These are phyloP conservation scores for Papilio gigon DNA, from an alignment of 2,888 invertebrate species.

Conservation along the genomic window DNA sequence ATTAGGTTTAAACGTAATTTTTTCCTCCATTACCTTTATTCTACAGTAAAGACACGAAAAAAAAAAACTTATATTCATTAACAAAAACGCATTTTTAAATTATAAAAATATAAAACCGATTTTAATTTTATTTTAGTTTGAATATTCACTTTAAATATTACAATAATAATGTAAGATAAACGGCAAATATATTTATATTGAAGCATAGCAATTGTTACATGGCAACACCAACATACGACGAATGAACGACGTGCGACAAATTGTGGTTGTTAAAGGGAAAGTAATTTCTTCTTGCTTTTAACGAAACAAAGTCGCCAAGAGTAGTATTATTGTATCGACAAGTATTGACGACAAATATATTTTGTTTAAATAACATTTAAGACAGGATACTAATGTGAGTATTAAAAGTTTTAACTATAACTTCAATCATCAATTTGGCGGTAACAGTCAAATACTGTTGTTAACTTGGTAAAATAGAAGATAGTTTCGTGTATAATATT, in stretches of 20 bases:
- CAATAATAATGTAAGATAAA: no score
- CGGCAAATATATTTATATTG: background rate
- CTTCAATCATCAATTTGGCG: constrained; percentile 26
- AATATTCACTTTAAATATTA: no score
- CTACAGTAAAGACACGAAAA: background rate
- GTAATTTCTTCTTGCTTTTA: constrained; percentile 11
- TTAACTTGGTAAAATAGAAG: background rate
- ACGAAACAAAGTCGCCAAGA: background rate
- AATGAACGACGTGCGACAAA: background rate
- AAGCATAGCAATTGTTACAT: background rate
- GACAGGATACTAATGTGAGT: constrained; percentile 23
- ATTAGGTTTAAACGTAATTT: no score
- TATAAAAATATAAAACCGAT: no score
- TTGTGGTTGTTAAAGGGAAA: background rate
- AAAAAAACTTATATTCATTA: background rate
- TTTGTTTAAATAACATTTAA: background rate
- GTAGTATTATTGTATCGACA: background rate
- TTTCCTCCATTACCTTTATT: no score
- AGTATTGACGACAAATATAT: background rate
- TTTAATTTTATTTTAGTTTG: no score
- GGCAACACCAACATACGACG: background rate
- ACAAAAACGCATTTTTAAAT: background rate
- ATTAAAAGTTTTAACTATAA: background rate
- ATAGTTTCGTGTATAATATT: background rate
- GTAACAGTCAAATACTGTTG: constrained; percentile 24